These are phyloP conservation scores for Buathra laborator DNA, from an alignment of 2,888 invertebrate genomes.

Conservation along the genomic window DNA sequence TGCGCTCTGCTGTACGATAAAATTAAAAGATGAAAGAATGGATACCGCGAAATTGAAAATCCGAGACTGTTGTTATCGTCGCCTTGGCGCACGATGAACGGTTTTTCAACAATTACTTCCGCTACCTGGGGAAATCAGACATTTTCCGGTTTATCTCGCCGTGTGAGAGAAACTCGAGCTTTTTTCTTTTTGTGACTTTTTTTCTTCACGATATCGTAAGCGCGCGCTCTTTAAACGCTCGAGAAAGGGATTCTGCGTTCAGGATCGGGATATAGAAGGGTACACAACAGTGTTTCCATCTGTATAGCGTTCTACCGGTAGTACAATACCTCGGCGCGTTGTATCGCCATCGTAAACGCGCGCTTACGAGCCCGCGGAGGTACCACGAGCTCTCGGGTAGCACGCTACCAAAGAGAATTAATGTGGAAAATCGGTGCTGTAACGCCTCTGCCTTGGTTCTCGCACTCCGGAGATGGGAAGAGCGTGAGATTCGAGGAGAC, in stretches of 20 bases:
- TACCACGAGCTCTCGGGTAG: slow-evolving; percentile 4
- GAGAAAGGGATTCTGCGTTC: slow-evolving; percentile 21
- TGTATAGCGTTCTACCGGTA: slow-evolving; percentile 13
- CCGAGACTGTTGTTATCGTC: slow-evolving; percentile 26
- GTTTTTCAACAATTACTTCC: slow-evolving; percentile 57
- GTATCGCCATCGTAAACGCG: slow-evolving; percentile 57
- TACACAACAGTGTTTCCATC: slow-evolving; percentile 18
- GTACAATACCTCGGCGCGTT: slow-evolving; percentile 19
- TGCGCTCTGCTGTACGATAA: background rate
- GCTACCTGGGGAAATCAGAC: slow-evolving; percentile 49
- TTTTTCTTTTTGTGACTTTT: background rate
- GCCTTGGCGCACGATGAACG: slow-evolving; percentile 21
- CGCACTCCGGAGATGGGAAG: slow-evolving; percentile 25
- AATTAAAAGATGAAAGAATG: background rate
- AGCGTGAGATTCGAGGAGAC: slow-evolving; percentile 46
- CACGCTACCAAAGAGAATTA: slow-evolving; percentile 54
- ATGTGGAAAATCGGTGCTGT: slow-evolving; percentile 62
- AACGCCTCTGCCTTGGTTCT: slow-evolving; percentile 30
- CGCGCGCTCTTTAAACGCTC: slow-evolving; percentile 21
- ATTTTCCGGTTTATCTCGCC: slow-evolving; percentile 13
- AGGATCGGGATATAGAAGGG: slow-evolving; percentile 8
- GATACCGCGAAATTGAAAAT: slow-evolving; percentile 49
- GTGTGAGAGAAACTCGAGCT: background rate
- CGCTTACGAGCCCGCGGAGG: slow-evolving; percentile 42
- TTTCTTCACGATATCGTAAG: slow-evolving; percentile 2